Conservation (phyloP, 1,140 invertebrate genomes). For the Drosophila albomicans region DNA sequence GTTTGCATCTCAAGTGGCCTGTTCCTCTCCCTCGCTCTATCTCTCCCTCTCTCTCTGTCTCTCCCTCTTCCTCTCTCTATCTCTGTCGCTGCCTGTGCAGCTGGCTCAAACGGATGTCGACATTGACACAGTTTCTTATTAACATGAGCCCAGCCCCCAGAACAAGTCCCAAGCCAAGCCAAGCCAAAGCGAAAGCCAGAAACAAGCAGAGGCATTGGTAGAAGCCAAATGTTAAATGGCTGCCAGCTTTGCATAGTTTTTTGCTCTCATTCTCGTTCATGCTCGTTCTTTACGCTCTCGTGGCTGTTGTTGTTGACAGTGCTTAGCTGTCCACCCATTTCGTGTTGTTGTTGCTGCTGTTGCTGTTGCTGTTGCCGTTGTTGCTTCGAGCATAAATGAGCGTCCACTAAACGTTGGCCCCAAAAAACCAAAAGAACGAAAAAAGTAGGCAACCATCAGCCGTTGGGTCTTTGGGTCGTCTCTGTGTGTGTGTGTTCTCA, state of each 20-base stretch:
- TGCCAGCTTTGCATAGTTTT: constrained; percentile 57
- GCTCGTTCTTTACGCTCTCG: constrained; percentile 10
- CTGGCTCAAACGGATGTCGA: constrained; percentile 69
- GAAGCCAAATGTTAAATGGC: constrained; percentile 50
- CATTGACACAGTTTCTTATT: constrained; percentile 80
- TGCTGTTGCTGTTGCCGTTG: not conserved
- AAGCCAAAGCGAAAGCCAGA: not conserved
- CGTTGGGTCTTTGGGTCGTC: not conserved
- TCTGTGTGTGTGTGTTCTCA: constrained; percentile 4
- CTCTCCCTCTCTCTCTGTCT: not conserved
- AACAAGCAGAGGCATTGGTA: constrained; percentile 39
- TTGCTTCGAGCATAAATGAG: constrained; percentile 59
- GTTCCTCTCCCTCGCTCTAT: not conserved
- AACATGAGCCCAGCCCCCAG: constrained; percentile 45
- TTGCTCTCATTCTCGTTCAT: constrained; percentile 24
- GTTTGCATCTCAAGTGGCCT: constrained; percentile 80
- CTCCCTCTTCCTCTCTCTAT: not conserved
- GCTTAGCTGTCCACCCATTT: constrained; percentile 79
- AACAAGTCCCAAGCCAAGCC: too few relatives aligned
- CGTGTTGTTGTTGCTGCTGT: constrained; percentile 61
- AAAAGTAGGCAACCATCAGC: constrained; percentile 6
- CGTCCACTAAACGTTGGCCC: constrained; percentile 71
- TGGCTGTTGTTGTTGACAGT: constrained; percentile 52
- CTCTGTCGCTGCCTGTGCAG: not conserved
- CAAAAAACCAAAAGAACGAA: constrained; percentile 17